Evolutionary conservation across 2,113 vertebrate species (phyloP), one percentile per base, ranked within the genome.

Genomic region (Perca schrenkii): DNA sequence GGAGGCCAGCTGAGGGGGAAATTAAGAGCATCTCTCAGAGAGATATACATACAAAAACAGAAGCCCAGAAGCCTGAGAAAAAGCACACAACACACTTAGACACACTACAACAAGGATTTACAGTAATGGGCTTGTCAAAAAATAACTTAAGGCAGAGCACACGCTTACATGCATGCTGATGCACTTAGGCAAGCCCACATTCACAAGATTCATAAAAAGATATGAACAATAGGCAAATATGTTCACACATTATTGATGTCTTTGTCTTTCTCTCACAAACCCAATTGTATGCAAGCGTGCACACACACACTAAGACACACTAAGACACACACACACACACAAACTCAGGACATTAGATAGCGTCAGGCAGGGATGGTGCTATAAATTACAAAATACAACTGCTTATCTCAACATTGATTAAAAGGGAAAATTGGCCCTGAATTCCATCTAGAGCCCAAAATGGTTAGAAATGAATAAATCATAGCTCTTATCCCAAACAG

Each of bases 401-500:
- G 86, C 79, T 87, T 86, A 92, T 91, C 83, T 82, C 69, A 86
- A 84, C 72, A 77, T 89, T 91, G 86, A 94, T 94, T 93, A 91
- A 92, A 91, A 89, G 52, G 73, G 69, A 84, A 88, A 89, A 86
- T 68, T 85, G 82, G 70, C 75, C 76, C 86, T 90, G 88, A 91
- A 92, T 79, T 84, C 54, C 81, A 88, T 82, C 80, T 64, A 62
- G 8, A 86, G 57, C 77, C 86, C 68, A 84, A 89, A 90, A 89
- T 86, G 82, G 77, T 82, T 85, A 71, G 86, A 89, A 91, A 93
- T 90, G 74, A 92, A 92, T 91, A 92, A 92, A 93, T 92, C 86
- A 91, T 92, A 75, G 65, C 40, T 64, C 66, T 86, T 87, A 86
- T 90, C 82, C 85, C 83, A 80, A 91, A 92, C 85, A 90, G 89